These are phyloP conservation scores for Pomatorhinus ruficollis DNA, from an alignment of 2,113 vertebrate species.

Conservation along the genomic window DNA sequence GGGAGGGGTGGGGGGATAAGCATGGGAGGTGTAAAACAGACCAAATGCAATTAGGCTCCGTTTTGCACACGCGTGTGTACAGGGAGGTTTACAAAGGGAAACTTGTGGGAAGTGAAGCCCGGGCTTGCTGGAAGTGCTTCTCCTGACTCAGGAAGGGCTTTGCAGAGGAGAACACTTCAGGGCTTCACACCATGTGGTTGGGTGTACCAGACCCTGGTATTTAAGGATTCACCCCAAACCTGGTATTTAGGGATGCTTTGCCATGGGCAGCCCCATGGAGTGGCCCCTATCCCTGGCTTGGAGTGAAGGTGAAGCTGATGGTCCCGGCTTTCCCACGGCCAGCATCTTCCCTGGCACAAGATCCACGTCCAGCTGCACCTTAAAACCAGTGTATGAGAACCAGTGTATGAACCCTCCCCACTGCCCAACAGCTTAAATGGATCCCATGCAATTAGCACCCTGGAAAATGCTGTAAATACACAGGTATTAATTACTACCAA, in stretches of 20 bases:
- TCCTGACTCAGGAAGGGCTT: neutral
- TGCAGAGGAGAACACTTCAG: neutral
- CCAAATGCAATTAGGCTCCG: neutral
- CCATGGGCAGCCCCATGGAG: neutral
- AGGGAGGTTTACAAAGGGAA: neutral
- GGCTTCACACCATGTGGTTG: rapidly evolving
- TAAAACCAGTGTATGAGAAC: neutral
- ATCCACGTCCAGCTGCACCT: neutral
- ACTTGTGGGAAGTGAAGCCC: neutral
- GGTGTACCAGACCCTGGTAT: no score
- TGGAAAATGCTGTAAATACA: slow-evolving; percentile 59
- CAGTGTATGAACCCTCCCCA: neutral
- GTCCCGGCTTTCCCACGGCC: rapidly evolving
- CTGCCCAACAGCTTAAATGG: neutral
- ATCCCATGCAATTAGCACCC: slow-evolving; percentile 47
- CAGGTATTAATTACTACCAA: slow-evolving; percentile 72
- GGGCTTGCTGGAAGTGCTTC: neutral
- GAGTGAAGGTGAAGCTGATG: neutral
- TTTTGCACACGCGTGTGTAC: neutral
- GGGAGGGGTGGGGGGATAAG: neutral
- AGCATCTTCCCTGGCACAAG: neutral
- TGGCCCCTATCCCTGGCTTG: rapidly evolving
- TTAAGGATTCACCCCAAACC: neutral
- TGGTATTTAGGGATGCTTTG: neutral
- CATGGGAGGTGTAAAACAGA: neutral